Base-by-base conservation (phyloP, 2,888 invertebrate species). In the Agrochola circellaris region DNA sequence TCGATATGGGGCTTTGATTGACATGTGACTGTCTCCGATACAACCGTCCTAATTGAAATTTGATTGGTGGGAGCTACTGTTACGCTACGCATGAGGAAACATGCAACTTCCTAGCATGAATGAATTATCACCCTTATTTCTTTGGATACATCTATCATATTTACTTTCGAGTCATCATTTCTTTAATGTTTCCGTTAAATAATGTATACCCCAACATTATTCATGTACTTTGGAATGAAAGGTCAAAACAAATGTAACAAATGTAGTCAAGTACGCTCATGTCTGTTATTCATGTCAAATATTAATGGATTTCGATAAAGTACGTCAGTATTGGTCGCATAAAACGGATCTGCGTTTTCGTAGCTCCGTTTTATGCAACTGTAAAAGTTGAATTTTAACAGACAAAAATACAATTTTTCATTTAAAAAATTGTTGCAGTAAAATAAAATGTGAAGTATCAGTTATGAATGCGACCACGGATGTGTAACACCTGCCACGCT, bases 21-120 rank as follows among this genome's bases (percentile, higher is more conserved):
- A 95, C 94, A 93, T 91, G 90, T 92, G 93, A 93, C 93, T 93
- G 90, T 88, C 85, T 84, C 88, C 81, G 88, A 90, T 90, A 90
- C 82, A 87, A 82, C 88, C 86, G 84, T 87, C 89, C 88, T 91
- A 90, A 91, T 91, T 90, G 89, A 91, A 90, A 90, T 91, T 87
- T 90, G 89, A 91, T 91, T 89, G 90, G 87, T 86, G 77, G 77
- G 77, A 81, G 83, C 85, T 88, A 87, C 86, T 86, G 87, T 88
- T 82, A 76, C 81, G 81, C 60, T 81, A 42, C 61, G 70, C 67
- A 75, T 84, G 60, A 79, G 65, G 54, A 77, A 85, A 77, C 79
- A 67, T 75, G 77, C 77, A 75, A 69, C 74, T 75, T 82, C 75
- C 73, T 75, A 69, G 70, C 30, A 71, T 71, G 72, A 71, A 68